Evolutionary conservation across 2,797 vertebrate species (phyloP).

Genomic region (Presbytis comata): DNA sequence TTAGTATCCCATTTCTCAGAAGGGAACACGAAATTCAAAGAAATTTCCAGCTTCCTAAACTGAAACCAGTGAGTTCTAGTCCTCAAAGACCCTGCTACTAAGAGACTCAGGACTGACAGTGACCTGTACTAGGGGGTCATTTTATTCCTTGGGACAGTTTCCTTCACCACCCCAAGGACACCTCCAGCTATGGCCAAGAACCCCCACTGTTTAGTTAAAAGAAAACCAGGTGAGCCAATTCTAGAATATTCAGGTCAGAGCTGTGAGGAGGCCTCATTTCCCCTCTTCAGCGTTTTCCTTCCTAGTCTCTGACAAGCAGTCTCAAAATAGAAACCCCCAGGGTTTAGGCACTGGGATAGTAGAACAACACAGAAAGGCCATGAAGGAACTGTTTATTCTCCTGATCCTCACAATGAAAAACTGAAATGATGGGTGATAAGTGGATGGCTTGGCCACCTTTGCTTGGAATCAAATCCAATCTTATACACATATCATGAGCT

Average conservation of each 20-base stretch:
- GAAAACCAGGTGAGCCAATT: background rate
- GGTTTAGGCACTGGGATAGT: background rate
- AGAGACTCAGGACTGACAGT: background rate
- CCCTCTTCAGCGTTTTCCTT: background rate
- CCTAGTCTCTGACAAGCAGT: background rate
- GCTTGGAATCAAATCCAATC: background rate
- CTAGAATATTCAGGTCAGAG: background rate
- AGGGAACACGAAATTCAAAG: background rate
- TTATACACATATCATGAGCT: background rate
- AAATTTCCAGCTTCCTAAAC: background rate
- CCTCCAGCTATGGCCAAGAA: background rate
- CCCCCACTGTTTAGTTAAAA: background rate
- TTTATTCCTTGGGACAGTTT: background rate
- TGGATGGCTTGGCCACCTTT: background rate
- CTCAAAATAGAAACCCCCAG: constrained; percentile 50
- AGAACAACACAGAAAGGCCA: background rate
- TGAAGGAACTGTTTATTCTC: background rate
- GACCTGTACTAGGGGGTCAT: no score
- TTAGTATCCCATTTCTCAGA: background rate
- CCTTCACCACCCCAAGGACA: no score
- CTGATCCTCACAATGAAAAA: background rate
- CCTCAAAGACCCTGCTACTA: background rate
- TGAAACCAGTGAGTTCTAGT: background rate
- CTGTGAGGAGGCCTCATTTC: background rate
- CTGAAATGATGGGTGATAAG: background rate